These are phyloP conservation scores for Gonocerus acuteangulatus DNA, from an alignment of 2,888 invertebrate genomes.

Conservation along the genomic window DNA sequence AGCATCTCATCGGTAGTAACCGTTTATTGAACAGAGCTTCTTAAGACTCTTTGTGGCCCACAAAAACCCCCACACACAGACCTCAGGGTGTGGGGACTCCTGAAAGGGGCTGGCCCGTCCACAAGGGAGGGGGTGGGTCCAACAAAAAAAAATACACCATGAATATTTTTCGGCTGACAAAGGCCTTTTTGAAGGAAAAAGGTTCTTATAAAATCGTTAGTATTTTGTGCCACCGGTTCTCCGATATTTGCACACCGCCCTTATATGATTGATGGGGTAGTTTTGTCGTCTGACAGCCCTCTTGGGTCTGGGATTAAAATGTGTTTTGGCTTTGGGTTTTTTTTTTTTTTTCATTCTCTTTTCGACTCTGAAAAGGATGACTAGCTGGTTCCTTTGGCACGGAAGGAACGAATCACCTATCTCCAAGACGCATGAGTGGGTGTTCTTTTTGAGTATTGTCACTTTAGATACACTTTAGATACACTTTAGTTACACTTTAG, in stretches of 20 bases:
- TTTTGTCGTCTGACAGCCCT: slow-evolving; percentile 2
- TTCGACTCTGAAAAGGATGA: slow-evolving; percentile 3
- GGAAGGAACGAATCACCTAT: slow-evolving; percentile 11
- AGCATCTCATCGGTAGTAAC: slow-evolving; percentile 8
- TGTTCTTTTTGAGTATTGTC: slow-evolving; percentile 2
- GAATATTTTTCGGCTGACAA: slow-evolving; percentile 16
- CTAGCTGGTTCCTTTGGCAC: slow-evolving; percentile 4
- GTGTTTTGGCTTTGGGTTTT: slow-evolving; percentile 13
- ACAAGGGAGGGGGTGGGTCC: neutral
- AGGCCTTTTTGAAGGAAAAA: slow-evolving; percentile 12
- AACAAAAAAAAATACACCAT: slow-evolving; percentile 8
- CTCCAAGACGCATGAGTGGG: slow-evolving; percentile 1
- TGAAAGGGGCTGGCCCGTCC: no score
- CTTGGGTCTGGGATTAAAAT: slow-evolving; percentile 7
- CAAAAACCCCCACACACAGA: no score
- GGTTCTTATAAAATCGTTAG: slow-evolving; percentile 20
- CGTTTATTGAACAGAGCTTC: neutral
- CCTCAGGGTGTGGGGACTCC: no score
- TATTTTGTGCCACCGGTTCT: neutral
- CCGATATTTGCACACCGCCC: neutral
- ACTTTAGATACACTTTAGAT: neutral
- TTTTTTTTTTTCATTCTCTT: neutral
- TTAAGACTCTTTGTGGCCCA: slow-evolving; percentile 5
- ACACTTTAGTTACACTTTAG: no score
- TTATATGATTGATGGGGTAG: slow-evolving; percentile 2